Evolutionary conservation across 1,140 invertebrate species (phyloP).

Genomic region (Platyscapa corneri): DNA sequence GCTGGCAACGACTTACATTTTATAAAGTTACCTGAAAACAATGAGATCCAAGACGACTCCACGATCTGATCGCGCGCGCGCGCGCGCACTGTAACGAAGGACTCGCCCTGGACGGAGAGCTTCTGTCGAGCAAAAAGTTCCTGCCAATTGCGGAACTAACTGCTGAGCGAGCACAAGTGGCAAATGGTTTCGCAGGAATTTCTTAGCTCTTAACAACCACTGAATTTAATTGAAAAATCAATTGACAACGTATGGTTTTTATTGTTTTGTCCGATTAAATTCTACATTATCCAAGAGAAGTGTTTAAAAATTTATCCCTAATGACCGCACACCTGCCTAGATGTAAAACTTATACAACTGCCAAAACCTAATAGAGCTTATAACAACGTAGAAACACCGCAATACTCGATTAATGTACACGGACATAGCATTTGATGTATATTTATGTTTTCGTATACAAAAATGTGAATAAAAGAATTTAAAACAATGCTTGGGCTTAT

Average conservation of each 20-base stretch:
- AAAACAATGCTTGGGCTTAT: background rate
- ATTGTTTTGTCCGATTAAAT: background rate
- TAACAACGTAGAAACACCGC: slow-evolving; percentile 3
- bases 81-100: no score
- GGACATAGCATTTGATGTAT: slow-evolving; percentile 45
- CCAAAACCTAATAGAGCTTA: slow-evolving; percentile 39
- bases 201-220: background rate
- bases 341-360: slow-evolving; percentile 28
- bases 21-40: slow-evolving; percentile 74
- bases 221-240: background rate
- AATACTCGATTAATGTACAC: slow-evolving; percentile 44
- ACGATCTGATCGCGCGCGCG: slow-evolving; percentile 19
- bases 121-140: background rate
- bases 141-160: slow-evolving; percentile 20
- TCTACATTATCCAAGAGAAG: background rate
- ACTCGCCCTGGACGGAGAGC: no score
- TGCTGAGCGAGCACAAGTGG: background rate
- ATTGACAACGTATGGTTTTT: background rate
- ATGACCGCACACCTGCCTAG: slow-evolving; percentile 26
- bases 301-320: background rate
- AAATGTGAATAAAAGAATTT: slow-evolving; percentile 42
- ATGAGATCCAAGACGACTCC: slow-evolving; percentile 66
- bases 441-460: slow-evolving; percentile 45
- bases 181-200: slow-evolving; percentile 1
- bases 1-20: slow-evolving; percentile 75